Evolutionary conservation across 92 coral and sea anemone genomes (phyloP).

Genomic region (Palythoa grandis): DNA sequence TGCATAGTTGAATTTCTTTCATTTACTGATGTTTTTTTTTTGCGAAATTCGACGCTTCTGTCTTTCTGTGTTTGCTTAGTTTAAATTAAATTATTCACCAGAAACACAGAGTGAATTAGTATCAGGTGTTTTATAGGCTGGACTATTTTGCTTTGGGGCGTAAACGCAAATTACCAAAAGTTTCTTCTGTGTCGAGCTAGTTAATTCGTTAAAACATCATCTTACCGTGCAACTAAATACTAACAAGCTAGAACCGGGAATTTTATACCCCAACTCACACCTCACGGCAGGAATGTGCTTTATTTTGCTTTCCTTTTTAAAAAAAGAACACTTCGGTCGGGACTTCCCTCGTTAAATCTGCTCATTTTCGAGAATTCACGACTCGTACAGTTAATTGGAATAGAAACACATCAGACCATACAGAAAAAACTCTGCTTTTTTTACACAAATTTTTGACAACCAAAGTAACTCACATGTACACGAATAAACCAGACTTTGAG

Average conservation of each 20-base stretch:
- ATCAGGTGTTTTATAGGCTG: background rate
- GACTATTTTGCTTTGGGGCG: constrained; percentile 25
- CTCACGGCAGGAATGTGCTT: background rate
- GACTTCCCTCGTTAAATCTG: constrained; percentile 8
- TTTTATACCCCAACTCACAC: background rate
- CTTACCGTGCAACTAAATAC: background rate
- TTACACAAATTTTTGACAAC: background rate
- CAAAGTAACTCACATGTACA: background rate
- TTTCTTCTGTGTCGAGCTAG: background rate
- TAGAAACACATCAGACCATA: background rate
- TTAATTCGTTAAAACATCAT: background rate
- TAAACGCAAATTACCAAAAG: background rate
- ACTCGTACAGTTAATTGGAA: constrained; percentile 18
- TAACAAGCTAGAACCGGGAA: background rate
- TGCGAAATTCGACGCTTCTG: background rate
- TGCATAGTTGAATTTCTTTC: background rate
- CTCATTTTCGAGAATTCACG: constrained; percentile 23
- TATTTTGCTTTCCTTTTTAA: background rate
- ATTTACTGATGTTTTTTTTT: background rate
- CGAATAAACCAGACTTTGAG: constrained; percentile 1
- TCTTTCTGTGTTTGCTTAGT: constrained; percentile 31
- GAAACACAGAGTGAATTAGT: background rate
- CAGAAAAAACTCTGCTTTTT: background rate
- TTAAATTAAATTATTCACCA: constrained; percentile 32
- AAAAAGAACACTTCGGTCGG: constrained; percentile 1